These are phyloP conservation scores for Pachliopta kotzebuea DNA, from an alignment of 2,888 invertebrate genomes.

Conservation along the genomic window DNA sequence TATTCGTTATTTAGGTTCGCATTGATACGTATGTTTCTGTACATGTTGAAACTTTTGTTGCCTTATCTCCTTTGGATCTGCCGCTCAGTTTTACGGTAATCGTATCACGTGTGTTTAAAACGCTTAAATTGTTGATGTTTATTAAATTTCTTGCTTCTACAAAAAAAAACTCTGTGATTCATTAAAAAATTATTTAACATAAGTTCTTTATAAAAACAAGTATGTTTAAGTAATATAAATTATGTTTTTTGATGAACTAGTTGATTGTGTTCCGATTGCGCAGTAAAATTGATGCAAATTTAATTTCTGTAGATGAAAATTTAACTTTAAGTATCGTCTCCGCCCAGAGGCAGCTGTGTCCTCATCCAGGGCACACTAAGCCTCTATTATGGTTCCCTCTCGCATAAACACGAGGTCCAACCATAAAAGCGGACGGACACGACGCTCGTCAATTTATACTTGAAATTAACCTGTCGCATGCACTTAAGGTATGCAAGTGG, in stretches of 20 bases:
- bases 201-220: no score
- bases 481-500: conserved; percentile 54
- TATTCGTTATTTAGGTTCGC: conserved; percentile 16
- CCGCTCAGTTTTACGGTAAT: conserved; percentile 68
- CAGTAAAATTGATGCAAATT: conserved; percentile 31
- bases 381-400: conserved; percentile 57
- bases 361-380: conserved; percentile 52
- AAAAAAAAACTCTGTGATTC: conserved; percentile 35
- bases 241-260: no score
- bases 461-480: conserved; percentile 74
- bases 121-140: conserved; percentile 49
- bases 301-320: conserved; percentile 52
- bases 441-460: conserved; percentile 70
- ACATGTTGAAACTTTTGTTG: conserved; percentile 65
- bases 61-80: conserved; percentile 63
- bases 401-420: conserved; percentile 53
- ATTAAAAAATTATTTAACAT: background rate
- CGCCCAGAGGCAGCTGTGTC: conserved; percentile 65
- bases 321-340: conserved; percentile 58
- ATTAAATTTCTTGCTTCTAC: conserved; percentile 42
- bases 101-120: conserved; percentile 48
- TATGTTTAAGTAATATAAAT: no score
- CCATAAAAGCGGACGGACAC: conserved; percentile 55
- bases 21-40: conserved; percentile 34
- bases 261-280: background rate